phyloP scores from a whole-genome alignment of 2,113 vertebrate species.

The Cryptotis parvus region DNA sequence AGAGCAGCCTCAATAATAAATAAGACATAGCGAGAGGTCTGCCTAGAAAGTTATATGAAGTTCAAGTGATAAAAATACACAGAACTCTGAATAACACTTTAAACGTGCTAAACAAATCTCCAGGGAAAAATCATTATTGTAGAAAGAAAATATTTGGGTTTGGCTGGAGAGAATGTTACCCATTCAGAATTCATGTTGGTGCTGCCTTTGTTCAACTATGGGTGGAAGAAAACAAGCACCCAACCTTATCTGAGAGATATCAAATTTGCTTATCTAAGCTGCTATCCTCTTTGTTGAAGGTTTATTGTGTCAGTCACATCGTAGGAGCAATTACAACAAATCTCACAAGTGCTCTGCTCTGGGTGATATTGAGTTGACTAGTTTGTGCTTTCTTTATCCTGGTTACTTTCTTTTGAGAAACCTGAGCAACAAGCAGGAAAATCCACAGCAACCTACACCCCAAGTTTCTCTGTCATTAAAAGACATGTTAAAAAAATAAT shows the following conservation, averaged over 20 bases:
- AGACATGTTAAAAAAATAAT: conserved; percentile 12
- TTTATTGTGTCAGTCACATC: background rate
- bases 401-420: conserved; percentile 48
- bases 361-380: background rate
- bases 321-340: conserved; percentile 9
- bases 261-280: background rate
- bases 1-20: no score
- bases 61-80: conserved; percentile 19
- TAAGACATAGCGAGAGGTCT: background rate
- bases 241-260: conserved; percentile 13
- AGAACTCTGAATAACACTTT: no score
- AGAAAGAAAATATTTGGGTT: conserved; percentile 19
- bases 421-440: background rate
- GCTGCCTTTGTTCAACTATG: background rate
- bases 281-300: background rate
- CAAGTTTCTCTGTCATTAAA: background rate
- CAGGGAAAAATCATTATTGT: background rate
- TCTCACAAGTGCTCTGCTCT: background rate
- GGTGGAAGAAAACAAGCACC: background rate
- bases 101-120: background rate
- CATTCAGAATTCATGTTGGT: background rate
- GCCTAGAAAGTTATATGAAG: background rate
- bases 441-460: background rate
- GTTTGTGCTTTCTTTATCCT: background rate
- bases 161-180: background rate